These are phyloP conservation scores for Aspidiotus rigidus DNA, from an alignment of 2,888 invertebrate genomes.

Conservation along the genomic window DNA sequence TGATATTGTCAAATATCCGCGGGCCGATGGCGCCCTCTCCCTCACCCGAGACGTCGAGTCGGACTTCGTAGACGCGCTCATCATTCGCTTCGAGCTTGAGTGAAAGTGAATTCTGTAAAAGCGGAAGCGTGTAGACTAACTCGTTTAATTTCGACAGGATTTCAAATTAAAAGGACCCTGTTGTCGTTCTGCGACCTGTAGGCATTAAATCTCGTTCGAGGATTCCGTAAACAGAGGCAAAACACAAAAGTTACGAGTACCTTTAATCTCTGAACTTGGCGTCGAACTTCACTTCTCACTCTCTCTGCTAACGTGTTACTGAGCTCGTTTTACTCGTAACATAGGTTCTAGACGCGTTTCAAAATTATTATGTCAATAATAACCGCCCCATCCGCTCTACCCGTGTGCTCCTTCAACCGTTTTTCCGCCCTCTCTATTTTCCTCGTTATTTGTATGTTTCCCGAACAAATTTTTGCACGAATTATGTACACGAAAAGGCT, in stretches of 20 bases:
- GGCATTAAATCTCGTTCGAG: constrained; percentile 30
- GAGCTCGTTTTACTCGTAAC: not conserved
- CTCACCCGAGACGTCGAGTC: not conserved
- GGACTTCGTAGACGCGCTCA: too few relatives aligned
- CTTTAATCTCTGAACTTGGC: constrained; percentile 24
- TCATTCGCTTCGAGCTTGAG: not conserved
- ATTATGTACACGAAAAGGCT: too few relatives aligned
- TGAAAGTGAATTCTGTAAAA: constrained; percentile 31
- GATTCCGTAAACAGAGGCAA: constrained; percentile 23
- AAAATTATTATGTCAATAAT: constrained; percentile 30
- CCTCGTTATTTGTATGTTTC: too few relatives aligned
- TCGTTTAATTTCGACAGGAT: constrained; percentile 34
- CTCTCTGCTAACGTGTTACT: not conserved
- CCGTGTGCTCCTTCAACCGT: too few relatives aligned
- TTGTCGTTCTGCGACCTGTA: constrained; percentile 22
- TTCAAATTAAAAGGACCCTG: constrained; percentile 33
- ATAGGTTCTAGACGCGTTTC: not conserved
- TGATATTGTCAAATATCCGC: constrained; percentile 30
- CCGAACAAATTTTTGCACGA: too few relatives aligned
- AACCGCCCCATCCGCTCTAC: not conserved
- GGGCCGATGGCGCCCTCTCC: constrained; percentile 8
- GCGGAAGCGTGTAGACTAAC: constrained; percentile 33
- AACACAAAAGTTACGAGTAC: constrained; percentile 16
- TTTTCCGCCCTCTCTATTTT: too few relatives aligned
- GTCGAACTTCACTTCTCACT: not conserved